phyloP scores from a whole-genome alignment of 2,797 vertebrate species.

The Bradypodion ventrale region DNA sequence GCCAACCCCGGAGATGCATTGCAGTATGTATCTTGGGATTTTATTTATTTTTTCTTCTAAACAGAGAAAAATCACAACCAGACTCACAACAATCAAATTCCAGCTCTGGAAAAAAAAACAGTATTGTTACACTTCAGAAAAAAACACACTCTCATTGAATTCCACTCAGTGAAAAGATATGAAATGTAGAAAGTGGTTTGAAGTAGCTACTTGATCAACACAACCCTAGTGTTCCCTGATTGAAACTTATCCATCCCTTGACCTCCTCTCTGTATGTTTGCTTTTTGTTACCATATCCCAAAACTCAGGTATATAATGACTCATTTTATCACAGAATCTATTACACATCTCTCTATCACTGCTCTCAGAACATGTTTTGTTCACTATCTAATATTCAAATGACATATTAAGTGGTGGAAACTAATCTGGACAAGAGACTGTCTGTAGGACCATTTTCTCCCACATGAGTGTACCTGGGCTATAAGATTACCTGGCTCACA shows the following conservation, averaged over 20 bases:
- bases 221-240: constrained; percentile 36
- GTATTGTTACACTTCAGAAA: constrained; percentile 43
- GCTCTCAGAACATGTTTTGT: too few species aligned
- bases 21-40: constrained; percentile 2
- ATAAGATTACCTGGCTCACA: too few species aligned
- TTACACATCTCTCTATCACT: background rate
- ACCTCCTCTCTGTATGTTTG: background rate
- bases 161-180: background rate
- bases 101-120: constrained; percentile 17
- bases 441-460: too few species aligned
- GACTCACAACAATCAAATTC: constrained; percentile 27
- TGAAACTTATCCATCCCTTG: background rate
- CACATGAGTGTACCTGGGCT: too few species aligned
- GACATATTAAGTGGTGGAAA: too few species aligned
- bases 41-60: background rate
- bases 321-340: background rate
- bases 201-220: constrained; percentile 18
- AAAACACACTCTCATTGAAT: too few species aligned
- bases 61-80: constrained; percentile 34
- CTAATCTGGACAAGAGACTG: too few species aligned
- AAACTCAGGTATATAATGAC: background rate
- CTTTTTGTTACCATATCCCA: background rate
- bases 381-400: background rate
- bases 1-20: constrained; percentile 17
- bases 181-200: background rate